Evolutionary conservation across 2,888 invertebrate genomes (phyloP), one percentile per base, ranked within the genome.

Genomic region (Apodemia zela): DNA sequence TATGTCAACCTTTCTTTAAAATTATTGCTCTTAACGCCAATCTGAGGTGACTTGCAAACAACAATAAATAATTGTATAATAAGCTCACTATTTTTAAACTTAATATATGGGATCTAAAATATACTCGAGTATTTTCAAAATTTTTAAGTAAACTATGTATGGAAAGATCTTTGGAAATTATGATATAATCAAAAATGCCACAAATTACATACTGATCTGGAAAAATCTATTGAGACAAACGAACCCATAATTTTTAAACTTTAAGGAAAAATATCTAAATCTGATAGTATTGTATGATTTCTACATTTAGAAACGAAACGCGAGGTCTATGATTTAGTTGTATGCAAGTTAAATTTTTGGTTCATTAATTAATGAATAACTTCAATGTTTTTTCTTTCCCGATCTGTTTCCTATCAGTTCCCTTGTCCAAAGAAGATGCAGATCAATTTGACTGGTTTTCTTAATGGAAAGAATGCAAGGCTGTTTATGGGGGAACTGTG

Each of bases 341-440:
- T 64, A n/a, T 29, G 59, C 11, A 68, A 67, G 61, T 71, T 45
- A 18, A 35, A 45, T 17, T 4, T 35, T 58, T 29, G 65, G 13
- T 63, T 66, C 61, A 63, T 63, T 67, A 68, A 58, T 59, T 70
- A 70, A 61, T 29, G 69, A 72, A 71, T 80, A 71, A 85, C 72
- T 87, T 80, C 87, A 76, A 66, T 69, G 68, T 79, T 42, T 70
- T 87, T 86, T 89, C 81, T 85, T 85, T 87, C 86, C 87, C 85
- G 78, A 79, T 86, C 84, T 74, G 73, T 78, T 72, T 78, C 82
- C 81, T 71, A 93, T 82, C 93, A 97, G 97, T 97, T 95, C 91
- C 98, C 98, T 63, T 98, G 99, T 92, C 98, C 98, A 60, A 97
- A 98, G 89, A 97, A 98, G 90, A 99, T 99, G 96, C 99, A 99